Percentiles rank a stretch among this genome's conserved stretches.
These are phyloP conservation scores for Burhinus bistriatus DNA, from an alignment of 2,113 vertebrate genomes.

Conservation along the genomic window DNA sequence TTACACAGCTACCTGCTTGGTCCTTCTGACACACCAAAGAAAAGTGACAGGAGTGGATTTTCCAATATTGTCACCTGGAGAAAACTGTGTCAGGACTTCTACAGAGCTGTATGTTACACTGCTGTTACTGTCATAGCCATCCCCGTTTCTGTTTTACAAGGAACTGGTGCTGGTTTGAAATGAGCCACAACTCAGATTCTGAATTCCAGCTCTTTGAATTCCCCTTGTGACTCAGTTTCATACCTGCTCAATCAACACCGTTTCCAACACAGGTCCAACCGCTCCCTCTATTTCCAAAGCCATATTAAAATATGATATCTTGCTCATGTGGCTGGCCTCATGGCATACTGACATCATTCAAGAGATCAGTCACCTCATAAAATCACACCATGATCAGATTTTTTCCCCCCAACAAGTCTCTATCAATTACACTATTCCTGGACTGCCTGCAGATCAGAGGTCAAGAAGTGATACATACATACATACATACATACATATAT, in stretches of 20 bases:
- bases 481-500: too few relatives aligned
- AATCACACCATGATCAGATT: not conserved
- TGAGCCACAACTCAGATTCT: not conserved
- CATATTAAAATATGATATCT: not conserved
- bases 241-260: not conserved
- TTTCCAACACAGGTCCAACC: not conserved
- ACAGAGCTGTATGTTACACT: not conserved
- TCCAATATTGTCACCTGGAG: not conserved
- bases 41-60: not conserved
- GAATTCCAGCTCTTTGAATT: not conserved
- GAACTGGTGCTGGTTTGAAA: not conserved
- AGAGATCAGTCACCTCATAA: not conserved
- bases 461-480: not conserved
- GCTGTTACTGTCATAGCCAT: not conserved
- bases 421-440: not conserved
- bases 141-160: not conserved
- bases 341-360: not conserved
- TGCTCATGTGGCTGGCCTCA: not conserved
- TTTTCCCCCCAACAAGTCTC: not conserved
- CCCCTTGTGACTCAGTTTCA: not conserved
- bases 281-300: not conserved
- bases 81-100: not conserved
- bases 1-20: not conserved
- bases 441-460: not conserved
- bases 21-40: not conserved